phyloP scores from a whole-genome alignment of 2,797 vertebrate species.

The Peromyscus eremicus region DNA sequence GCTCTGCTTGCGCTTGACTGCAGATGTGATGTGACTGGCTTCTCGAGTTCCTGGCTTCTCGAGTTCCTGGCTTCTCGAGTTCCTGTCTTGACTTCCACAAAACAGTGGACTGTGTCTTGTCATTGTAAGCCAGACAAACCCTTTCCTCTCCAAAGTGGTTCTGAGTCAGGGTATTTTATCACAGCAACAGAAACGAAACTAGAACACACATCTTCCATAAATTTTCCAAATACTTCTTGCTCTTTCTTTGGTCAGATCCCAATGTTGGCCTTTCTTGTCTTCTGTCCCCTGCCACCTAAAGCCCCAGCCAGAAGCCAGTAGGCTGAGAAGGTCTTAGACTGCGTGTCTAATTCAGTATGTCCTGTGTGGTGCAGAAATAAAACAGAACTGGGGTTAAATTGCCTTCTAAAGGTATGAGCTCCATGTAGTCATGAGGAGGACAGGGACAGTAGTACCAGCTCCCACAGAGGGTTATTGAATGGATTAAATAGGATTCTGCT shows the following conservation, averaged over 20 bases:
- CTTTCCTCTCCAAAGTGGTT: neutral
- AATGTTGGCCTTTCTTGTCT: neutral
- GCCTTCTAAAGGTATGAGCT: neutral
- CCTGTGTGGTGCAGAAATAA: neutral
- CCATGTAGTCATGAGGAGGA: neutral
- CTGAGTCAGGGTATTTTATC: neutral
- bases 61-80: neutral
- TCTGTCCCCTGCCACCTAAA: neutral
- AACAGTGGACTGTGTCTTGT: neutral
- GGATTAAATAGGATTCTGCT: neutral
- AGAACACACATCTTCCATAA: neutral
- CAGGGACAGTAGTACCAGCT: neutral
- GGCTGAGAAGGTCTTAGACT: neutral
- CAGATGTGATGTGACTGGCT: neutral
- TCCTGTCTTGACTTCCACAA: neutral
- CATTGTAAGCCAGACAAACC: neutral
- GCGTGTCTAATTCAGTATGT: neutral
- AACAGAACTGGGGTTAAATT: conserved; percentile 6
- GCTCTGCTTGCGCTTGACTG: neutral
- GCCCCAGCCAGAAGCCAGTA: neutral
- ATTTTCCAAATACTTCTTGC: neutral
- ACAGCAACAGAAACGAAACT: neutral
- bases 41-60: neutral
- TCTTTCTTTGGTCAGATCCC: conserved; percentile 5
- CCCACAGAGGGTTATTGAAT: neutral